Evolutionary conservation across 2,888 invertebrate species (phyloP), one percentile per base, ranked within the genome.

Genomic region (Cephus spinipes): DNA sequence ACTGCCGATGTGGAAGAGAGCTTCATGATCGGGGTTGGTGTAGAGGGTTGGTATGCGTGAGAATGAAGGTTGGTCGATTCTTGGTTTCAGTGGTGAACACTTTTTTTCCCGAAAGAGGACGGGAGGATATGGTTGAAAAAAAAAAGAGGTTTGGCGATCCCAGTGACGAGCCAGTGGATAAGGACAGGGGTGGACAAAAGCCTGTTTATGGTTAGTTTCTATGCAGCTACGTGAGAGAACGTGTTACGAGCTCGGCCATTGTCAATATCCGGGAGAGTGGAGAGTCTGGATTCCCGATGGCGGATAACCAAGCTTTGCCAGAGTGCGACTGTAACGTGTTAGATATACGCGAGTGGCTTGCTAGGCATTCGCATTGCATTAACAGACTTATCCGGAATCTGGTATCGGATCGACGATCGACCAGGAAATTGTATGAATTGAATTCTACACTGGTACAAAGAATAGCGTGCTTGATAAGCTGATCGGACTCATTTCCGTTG

Each of bases 401-500:
- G 31, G 35, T 30, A 35, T 34, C 74, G n/a, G 35, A 34, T 35
- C 74, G 9, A 55, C 55, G 74, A 35, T 76, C 81, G 81, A 82
- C 78, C 83, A 85, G 85, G 87, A 87, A 87, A 87, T 87, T 87
- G 84, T 84, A 84, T 80, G 84, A 84, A 83, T 87, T 85, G 82
- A 83, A 86, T 85, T 85, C 71, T 75, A 77, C 76, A 73, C 81
- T 55, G 55, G 15, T 55, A 55, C 9, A 55, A 55, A 55, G 55
- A 55, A 55, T 55, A 55, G 55, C 9, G 55, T 9, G 55, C 55
- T 23, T 55, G 55, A 55, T 55, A 55, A 55, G 23, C 23, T 55
- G 55, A 55, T 55, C 55, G 55, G 6, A 23, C 55, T 55, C 55
- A 55, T 55, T 55, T 55, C 55, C 55, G 55, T 55, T 9, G 55